Conservation (phyloP, 2,888 invertebrate species). For the Synergus laeviventris region DNA sequence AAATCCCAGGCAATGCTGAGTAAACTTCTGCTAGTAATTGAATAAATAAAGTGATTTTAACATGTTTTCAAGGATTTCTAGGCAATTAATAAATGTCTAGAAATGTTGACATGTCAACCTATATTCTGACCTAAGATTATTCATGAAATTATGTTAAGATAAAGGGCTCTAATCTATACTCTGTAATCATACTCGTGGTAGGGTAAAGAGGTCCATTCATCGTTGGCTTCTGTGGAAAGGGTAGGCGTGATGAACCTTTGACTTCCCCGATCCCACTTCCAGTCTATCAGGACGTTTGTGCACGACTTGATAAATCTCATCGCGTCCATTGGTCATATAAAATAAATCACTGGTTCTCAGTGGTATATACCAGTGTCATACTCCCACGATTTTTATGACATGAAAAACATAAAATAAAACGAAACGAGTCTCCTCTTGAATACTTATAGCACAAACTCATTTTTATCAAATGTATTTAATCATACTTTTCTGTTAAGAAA, state of each 20-base stretch:
- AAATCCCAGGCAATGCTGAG: background rate
- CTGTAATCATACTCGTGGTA: background rate
- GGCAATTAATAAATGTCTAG: background rate
- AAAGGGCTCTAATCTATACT: slow-evolving; percentile 2
- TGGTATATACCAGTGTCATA: slow-evolving; percentile 2
- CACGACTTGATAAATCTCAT: slow-evolving; percentile 57
- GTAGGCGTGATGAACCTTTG: slow-evolving; percentile 56
- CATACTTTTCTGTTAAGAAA: no score
- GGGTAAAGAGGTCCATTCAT: slow-evolving; percentile 51
- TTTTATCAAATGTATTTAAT: background rate
- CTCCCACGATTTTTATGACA: slow-evolving; percentile 20
- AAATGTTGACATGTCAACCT: background rate
- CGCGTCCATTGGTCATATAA: slow-evolving; percentile 34
- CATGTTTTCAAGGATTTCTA: background rate
- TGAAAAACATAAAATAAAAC: background rate
- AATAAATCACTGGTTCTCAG: slow-evolving; percentile 21
- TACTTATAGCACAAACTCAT: background rate
- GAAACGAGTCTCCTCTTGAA: background rate
- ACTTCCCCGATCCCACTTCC: slow-evolving; percentile 49
- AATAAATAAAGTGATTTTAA: background rate
- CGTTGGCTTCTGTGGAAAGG: slow-evolving; percentile 14
- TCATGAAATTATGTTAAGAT: background rate
- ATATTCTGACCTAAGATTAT: slow-evolving; percentile 2
- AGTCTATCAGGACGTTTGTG: slow-evolving; percentile 51
- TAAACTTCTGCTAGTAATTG: background rate